phyloP scores from a whole-genome alignment of 2,888 invertebrate genomes.

The Nebria brevicollis region DNA sequence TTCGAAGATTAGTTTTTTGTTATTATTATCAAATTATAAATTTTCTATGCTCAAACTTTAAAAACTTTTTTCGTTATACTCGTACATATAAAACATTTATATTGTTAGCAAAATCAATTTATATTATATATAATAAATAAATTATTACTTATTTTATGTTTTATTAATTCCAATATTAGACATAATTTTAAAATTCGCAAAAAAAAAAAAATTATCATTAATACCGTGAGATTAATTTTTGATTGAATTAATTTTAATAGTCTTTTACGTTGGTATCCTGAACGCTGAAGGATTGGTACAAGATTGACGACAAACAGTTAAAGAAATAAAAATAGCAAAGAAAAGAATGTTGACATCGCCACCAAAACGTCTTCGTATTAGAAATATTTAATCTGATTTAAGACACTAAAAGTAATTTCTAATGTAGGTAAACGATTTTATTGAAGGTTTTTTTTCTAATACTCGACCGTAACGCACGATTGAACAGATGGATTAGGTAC shows the following conservation, averaged over 20 bases:
- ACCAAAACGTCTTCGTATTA: background rate
- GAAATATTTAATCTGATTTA: slow-evolving; percentile 1
- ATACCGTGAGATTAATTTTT: no score
- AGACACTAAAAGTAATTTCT: background rate
- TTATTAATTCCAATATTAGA: no score
- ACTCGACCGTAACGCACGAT: background rate
- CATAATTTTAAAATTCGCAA: no score
- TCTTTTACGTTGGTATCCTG: background rate
- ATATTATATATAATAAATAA: no score
- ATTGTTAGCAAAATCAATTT: no score
- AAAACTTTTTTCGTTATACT: background rate
- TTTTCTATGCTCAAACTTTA: background rate
- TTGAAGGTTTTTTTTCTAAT: background rate
- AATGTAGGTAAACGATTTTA: background rate
- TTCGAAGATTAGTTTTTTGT: background rate
- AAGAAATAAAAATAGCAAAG: background rate
- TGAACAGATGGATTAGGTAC: slow-evolving; percentile 1
- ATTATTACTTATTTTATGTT: no score
- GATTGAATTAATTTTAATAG: background rate
- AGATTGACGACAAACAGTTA: background rate
- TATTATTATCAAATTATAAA: background rate
- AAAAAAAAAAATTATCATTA: no score
- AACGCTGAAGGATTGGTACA: background rate
- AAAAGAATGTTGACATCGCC: background rate
- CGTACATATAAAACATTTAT: background rate